phyloP scores from a whole-genome alignment of 2,888 invertebrate species.

The Drosophila cyrtoloma region DNA sequence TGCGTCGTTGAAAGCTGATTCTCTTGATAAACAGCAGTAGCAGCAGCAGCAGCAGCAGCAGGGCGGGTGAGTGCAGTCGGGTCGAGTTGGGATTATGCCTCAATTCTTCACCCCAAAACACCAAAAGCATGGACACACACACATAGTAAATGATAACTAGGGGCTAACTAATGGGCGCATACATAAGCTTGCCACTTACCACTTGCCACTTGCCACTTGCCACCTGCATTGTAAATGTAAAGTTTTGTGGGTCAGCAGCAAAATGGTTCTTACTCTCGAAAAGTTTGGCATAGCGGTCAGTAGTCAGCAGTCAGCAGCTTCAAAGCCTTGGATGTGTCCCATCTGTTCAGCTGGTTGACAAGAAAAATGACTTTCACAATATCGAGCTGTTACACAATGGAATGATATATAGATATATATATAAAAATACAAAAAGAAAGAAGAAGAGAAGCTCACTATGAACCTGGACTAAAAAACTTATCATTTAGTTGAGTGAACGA shows the following conservation, averaged over 20 bases:
- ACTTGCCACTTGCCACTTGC: neutral
- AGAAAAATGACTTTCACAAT: slow-evolving; percentile 60
- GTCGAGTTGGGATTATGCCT: neutral
- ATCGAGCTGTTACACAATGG: slow-evolving; percentile 35
- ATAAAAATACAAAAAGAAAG: neutral
- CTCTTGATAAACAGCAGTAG: slow-evolving; percentile 7
- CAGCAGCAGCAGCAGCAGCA: too few species aligned
- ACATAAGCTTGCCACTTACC: neutral
- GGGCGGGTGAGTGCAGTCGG: neutral
- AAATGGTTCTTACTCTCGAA: neutral
- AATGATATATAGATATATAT: slow-evolving; percentile 49
- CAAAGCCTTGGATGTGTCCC: slow-evolving; percentile 2
- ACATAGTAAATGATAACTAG: slow-evolving; percentile 35
- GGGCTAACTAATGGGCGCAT: slow-evolving; percentile 1
- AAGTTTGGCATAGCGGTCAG: neutral
- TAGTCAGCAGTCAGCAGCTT: neutral
- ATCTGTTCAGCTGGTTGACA: slow-evolving; percentile 31
- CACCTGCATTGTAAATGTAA: slow-evolving; percentile 5
- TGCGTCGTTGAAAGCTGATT: slow-evolving; percentile 35
- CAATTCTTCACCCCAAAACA: neutral
- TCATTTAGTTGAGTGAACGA: slow-evolving; percentile 52
- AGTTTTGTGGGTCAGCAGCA: neutral
- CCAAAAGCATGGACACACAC: slow-evolving; percentile 2
- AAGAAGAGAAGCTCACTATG: neutral
- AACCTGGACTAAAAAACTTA: slow-evolving; percentile 42